Percentiles rank a stretch among this genome's conserved stretches.
Conservation (phyloP, 1,140 invertebrate species). For the Neotoxoptera formosana region DNA sequence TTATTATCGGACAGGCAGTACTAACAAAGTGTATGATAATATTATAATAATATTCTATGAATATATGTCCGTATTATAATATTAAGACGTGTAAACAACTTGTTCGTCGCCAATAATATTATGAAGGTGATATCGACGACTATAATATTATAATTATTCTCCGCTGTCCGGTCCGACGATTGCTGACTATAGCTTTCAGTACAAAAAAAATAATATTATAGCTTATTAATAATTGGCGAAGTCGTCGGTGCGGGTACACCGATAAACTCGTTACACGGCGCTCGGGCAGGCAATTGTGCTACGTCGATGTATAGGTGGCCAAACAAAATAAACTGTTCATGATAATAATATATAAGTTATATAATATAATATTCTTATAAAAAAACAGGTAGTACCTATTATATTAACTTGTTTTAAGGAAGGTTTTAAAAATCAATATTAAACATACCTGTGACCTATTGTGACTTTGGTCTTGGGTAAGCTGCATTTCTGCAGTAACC, state of each 20-base stretch:
- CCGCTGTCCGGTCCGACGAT: not conserved
- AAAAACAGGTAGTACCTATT: not conserved
- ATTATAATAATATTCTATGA: not conserved
- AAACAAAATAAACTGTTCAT: not conserved
- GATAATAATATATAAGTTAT: not conserved
- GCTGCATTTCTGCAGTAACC: not conserved
- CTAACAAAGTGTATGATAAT: not conserved
- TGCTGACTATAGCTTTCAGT: not conserved
- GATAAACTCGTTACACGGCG: conserved; percentile 29
- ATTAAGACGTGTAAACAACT: not conserved
- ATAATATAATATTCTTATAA: no score
- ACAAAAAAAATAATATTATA: not conserved
- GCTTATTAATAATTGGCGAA: no score
- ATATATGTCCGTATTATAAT: not conserved
- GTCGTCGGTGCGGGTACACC: not conserved
- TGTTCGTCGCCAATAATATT: not conserved
- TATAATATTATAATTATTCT: not conserved
- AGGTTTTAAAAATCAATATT: not conserved
- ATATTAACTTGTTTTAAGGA: not conserved
- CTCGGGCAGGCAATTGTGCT: conserved; percentile 40
- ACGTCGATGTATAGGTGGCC: not conserved
- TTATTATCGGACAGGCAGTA: not conserved
- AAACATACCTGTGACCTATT: not conserved
- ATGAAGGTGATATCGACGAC: not conserved
- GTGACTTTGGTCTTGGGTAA: not conserved